Conservation (phyloP, 2,888 invertebrate genomes). For the Halictus ligatus region DNA sequence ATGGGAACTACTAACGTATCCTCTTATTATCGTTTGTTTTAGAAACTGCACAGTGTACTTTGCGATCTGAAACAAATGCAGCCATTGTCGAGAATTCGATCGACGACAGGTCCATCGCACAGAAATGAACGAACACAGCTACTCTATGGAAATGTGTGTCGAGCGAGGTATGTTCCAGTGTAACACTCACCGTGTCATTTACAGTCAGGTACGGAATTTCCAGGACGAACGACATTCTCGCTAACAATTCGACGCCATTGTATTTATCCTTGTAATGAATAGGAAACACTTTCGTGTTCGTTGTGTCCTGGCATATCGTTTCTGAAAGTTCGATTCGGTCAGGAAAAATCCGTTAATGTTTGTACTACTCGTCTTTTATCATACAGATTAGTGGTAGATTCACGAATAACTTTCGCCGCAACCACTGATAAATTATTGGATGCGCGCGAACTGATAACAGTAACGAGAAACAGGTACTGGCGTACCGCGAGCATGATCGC, state of each 20-base stretch:
- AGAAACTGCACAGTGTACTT: background rate
- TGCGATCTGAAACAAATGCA: background rate
- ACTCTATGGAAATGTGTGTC: too few species aligned
- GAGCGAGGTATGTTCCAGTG: background rate
- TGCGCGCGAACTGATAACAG: too few species aligned
- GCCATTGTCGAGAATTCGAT: too few species aligned
- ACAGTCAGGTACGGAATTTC: background rate
- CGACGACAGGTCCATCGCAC: background rate
- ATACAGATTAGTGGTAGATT: too few species aligned
- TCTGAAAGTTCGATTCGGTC: background rate
- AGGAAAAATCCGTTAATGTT: background rate
- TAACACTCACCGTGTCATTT: background rate
- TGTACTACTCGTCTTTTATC: too few species aligned
- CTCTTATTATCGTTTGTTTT: fast-evolving
- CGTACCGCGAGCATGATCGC: background rate
- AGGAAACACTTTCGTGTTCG: background rate
- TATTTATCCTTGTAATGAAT: background rate
- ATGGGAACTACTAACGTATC: fast-evolving
- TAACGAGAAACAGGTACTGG: background rate
- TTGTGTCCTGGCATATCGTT: background rate
- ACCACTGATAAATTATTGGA: background rate
- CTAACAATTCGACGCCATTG: background rate
- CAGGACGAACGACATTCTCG: background rate
- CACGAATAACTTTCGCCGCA: too few species aligned
- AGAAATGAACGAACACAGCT: background rate